Conservation (phyloP, 2,888 invertebrate genomes). For the Pristionchus mayeri region DNA sequence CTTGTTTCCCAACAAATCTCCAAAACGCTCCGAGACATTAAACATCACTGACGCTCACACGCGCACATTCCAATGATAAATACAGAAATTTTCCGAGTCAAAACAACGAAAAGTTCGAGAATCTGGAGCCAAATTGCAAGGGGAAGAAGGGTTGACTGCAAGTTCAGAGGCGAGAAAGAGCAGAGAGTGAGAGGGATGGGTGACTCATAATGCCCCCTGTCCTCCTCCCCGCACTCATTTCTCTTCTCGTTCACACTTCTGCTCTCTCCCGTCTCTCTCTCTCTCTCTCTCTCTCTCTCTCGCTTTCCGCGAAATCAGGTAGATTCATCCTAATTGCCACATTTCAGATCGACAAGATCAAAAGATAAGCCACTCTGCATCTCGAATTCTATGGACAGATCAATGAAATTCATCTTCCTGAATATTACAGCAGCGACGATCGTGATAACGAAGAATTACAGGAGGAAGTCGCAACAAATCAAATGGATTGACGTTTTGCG, state of each 20-base stretch:
- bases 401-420: too few species aligned
- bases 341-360: too few species aligned
- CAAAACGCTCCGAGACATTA: neutral
- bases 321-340: neutral
- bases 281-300: neutral
- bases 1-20: too few species aligned
- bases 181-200: conserved; percentile 9
- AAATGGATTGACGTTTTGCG: too few species aligned
- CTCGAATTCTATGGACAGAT: too few species aligned
- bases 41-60: neutral
- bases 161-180: neutral
- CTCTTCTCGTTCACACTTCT: neutral
- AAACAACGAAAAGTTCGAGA: neutral
- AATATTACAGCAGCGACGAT: too few species aligned
- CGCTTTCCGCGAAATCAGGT: conserved; percentile 11
- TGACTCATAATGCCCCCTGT: conserved; percentile 23
- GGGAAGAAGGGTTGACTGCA: neutral
- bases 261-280: neutral
- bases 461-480: too few species aligned
- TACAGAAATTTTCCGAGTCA: too few species aligned
- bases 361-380: too few species aligned
- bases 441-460: too few species aligned
- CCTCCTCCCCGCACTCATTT: neutral
- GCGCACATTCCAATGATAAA: neutral
- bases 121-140: neutral